Base-by-base conservation (phyloP, 2,113 vertebrate species). In the Oreochromis niloticus region DNA sequence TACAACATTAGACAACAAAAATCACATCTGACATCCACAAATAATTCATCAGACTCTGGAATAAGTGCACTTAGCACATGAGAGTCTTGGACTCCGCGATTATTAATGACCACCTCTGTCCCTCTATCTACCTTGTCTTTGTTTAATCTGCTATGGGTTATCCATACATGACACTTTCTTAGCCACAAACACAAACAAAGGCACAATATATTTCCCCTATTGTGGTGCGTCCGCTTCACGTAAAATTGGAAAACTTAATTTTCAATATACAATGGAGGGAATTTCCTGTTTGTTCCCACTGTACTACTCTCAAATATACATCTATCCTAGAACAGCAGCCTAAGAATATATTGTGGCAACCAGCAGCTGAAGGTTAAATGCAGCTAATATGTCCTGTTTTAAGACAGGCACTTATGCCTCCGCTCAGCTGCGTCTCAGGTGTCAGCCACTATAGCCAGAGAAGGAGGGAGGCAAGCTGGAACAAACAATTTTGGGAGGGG, bases 1-100 rank as follows among this genome's bases (percentile, higher is more conserved):
- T 92, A 94, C 79, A 78, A 91, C 91, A 95, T 94, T 94, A 94
- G 83, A 93, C 92, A 91, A 94, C 89, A 91, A 87, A 90, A 93
- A 88, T 61, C 88, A 89, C 88, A 82, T 85, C 82, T 80, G 56
- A 73, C 59, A 82, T 32, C 66, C 89, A 92, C 80, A 85, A 94
- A 93, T 94, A 91, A 94, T 93, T 91, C 22, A 94, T 91, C 73
- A 68, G 83, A 88, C 94, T 91, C n/a, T 16, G 39, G 73, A 82
- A 81, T 89, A 89, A 86, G 83, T 89, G 94, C 92, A 93, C 86
- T 92, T 82, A 82, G 82, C 39, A 82, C 71, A 80, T 82, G 82
- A 71, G 66, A 30, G 83, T 13, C 81, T 55, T 12, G 24, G 83
- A 88, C 84, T 68, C 14, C 24, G 71, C 56, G 80, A 83, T 87